A percentile compares a stretch with the other conserved stretches of the same genome.
These are phyloP conservation scores for Drosophila kanapiae DNA, from an alignment of 1,140 invertebrate genomes.

Conservation along the genomic window DNA sequence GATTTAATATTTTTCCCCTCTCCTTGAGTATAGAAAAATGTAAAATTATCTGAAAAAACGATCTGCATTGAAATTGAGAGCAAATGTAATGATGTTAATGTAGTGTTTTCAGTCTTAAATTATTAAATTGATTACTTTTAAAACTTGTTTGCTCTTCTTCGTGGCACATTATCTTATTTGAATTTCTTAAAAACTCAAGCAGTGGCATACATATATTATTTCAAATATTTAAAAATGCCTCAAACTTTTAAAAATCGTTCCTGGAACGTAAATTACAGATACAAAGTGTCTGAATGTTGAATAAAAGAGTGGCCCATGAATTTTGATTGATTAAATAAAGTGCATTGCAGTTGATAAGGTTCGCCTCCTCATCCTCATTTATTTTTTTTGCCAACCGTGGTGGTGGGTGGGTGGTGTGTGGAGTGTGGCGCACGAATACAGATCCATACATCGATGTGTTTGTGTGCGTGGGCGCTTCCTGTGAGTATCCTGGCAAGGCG, in stretches of 20 bases:
- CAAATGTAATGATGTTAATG: too few species aligned
- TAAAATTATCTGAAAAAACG: too few species aligned
- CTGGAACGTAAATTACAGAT: conserved; percentile 13
- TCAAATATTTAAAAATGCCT: too few species aligned
- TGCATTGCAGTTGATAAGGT: conserved; percentile 73
- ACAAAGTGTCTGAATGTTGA: conserved; percentile 34
- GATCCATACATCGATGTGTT: not conserved
- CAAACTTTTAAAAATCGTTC: not conserved
- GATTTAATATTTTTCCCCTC: too few species aligned
- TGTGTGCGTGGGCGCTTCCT: conserved; percentile 29
- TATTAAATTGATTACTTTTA: too few species aligned
- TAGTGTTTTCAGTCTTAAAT: too few species aligned
- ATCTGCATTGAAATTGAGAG: too few species aligned
- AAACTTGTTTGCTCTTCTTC: too few species aligned
- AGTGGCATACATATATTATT: too few species aligned
- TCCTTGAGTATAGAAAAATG: too few species aligned
- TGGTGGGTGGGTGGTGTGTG: conserved; percentile 5
- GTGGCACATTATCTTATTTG: too few species aligned
- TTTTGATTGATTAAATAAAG: conserved; percentile 84
- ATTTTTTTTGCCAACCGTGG: not conserved
- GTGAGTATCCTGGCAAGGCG: conserved; percentile 62
- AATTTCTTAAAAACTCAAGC: too few species aligned
- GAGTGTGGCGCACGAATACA: not conserved
- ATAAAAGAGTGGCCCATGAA: conserved; percentile 47
- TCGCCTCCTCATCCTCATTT: conserved; percentile 5